These are phyloP conservation scores for Chelon auratus DNA, from an alignment of 2,797 vertebrate species.

Conservation along the genomic window DNA sequence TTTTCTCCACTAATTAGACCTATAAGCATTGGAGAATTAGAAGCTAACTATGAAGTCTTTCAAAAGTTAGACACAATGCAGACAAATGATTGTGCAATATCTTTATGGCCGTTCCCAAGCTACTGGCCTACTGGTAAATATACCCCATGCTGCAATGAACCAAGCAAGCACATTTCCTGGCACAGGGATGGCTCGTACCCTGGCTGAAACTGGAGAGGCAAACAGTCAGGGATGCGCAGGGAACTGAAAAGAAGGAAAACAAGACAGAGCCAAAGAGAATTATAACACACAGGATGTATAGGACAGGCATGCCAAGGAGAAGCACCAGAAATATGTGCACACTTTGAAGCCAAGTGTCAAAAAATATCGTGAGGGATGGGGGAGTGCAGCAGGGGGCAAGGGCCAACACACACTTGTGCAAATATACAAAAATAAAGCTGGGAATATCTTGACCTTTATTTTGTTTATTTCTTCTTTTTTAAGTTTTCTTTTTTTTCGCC, in stretches of 20 bases:
- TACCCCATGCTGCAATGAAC: constrained; percentile 41
- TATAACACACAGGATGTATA: constrained; percentile 17
- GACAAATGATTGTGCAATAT: constrained; percentile 50
- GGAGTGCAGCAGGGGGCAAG: constrained; percentile 2
- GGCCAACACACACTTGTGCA: constrained; percentile 32
- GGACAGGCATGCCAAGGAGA: constrained; percentile 10
- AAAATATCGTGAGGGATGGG: constrained; percentile 33
- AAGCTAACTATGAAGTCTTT: constrained; percentile 28
- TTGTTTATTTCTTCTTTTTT: constrained; percentile 33
- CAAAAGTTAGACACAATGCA: constrained; percentile 35
- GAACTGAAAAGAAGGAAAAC: constrained; percentile 20
- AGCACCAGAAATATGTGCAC: constrained; percentile 31
- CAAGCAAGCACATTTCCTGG: constrained; percentile 46
- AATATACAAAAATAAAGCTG: constrained; percentile 25
- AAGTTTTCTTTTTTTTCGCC: neutral
- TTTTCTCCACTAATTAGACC: constrained; percentile 44
- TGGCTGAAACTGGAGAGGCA: constrained; percentile 44
- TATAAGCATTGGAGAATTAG: constrained; percentile 26
- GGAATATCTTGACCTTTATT: constrained; percentile 16
- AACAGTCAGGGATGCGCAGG: constrained; percentile 16
- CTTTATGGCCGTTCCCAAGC: constrained; percentile 42
- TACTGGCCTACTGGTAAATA: constrained; percentile 39
- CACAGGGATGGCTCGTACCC: neutral
- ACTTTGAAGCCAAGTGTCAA: constrained; percentile 30
- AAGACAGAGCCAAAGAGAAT: constrained; percentile 38